phyloP scores from a whole-genome alignment of 2,113 vertebrate species.

The Solea senegalensis region DNA sequence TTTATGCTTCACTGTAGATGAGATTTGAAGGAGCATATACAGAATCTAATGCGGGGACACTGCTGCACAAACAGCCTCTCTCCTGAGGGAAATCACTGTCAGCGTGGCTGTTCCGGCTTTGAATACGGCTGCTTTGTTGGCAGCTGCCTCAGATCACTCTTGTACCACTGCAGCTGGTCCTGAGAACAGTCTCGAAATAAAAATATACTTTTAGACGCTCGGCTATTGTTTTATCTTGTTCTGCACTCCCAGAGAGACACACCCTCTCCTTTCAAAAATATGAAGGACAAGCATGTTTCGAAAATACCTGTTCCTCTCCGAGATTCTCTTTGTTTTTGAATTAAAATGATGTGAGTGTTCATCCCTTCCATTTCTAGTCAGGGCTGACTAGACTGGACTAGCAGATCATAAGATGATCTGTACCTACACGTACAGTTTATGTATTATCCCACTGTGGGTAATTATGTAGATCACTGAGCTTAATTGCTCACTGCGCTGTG shows the following conservation, averaged over 20 bases:
- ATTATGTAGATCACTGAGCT: background rate
- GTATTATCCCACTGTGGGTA: background rate
- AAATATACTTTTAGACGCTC: slow-evolving; percentile 27
- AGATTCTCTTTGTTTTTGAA: slow-evolving; percentile 6
- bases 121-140: slow-evolving; percentile 33
- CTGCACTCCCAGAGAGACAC: slow-evolving; percentile 15
- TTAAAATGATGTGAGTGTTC: background rate
- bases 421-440: too few species aligned
- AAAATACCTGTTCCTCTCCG: background rate
- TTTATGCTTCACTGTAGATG: slow-evolving; percentile 15
- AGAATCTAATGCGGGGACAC: slow-evolving; percentile 21
- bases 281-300: slow-evolving; percentile 14
- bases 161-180: slow-evolving; percentile 10
- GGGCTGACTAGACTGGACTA: too few species aligned
- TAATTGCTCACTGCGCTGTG: background rate
- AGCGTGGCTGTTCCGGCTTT: slow-evolving; percentile 29
- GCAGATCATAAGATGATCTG: background rate
- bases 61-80: slow-evolving; percentile 15
- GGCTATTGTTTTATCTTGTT: slow-evolving; percentile 49
- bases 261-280: slow-evolving; percentile 17
- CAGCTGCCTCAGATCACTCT: slow-evolving; percentile 22
- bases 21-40: slow-evolving; percentile 20
- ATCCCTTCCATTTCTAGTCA: background rate
- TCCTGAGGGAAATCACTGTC: slow-evolving; percentile 59
- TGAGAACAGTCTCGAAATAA: slow-evolving; percentile 34